These are phyloP conservation scores for Plestiodon gilberti DNA, from an alignment of 2,113 vertebrate genomes.

Conservation along the genomic window DNA sequence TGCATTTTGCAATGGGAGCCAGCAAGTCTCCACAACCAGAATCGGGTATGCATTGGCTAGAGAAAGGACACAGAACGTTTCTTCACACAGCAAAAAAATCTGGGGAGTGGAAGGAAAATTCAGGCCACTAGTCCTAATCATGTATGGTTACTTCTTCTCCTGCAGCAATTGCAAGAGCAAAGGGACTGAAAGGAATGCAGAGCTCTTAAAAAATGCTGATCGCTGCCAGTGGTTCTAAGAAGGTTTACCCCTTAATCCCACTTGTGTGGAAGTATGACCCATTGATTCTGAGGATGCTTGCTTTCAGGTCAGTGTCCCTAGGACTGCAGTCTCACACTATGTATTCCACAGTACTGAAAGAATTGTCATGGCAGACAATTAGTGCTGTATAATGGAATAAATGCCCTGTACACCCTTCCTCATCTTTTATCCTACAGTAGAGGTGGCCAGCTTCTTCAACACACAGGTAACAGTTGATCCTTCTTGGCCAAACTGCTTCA, in stretches of 20 bases:
- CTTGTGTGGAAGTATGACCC: neutral
- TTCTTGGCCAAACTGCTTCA: neutral
- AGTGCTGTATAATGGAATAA: neutral
- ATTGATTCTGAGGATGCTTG: neutral
- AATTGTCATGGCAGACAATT: neutral
- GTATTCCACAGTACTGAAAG: neutral
- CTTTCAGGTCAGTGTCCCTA: neutral
- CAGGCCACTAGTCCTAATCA: constrained; percentile 48
- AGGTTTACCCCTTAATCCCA: neutral
- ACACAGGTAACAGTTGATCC: neutral
- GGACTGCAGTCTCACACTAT: neutral
- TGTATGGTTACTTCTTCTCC: constrained; percentile 36
- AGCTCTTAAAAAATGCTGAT: neutral
- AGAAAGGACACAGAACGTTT: constrained; percentile 49
- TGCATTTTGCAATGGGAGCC: constrained; percentile 49
- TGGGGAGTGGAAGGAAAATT: constrained; percentile 58
- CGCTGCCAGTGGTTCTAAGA: neutral
- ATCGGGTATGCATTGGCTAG: constrained; percentile 46
- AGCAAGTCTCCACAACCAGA: constrained; percentile 46
- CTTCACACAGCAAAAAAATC: constrained; percentile 22
- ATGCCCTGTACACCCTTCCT: neutral
- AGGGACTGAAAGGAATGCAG: neutral
- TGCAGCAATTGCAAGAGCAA: fast-evolving
- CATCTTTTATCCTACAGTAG: neutral
- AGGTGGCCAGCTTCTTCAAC: neutral